Base-by-base conservation (phyloP, 2,113 vertebrate species). In the Cromileptes altivelis region DNA sequence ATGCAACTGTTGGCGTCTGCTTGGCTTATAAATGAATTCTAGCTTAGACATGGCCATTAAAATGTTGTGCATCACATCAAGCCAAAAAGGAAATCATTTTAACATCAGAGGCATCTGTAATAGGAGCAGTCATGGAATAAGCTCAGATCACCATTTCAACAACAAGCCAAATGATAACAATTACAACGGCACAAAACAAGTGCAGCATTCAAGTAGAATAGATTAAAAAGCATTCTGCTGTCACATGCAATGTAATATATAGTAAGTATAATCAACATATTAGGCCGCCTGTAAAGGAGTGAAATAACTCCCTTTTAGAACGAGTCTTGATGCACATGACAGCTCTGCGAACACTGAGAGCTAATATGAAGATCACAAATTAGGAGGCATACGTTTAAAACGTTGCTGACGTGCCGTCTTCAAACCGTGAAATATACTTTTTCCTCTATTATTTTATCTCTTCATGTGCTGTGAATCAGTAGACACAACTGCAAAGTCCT, bases 41-140 rank as follows among this genome's bases (percentile, higher is more conserved):
- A 64, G 64, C 60, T 71, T 50, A 4, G 15, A 69, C 55, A 30
- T 18, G 45, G 25, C 30, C 53, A 73, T 85, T 87, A 76, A 69
- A 81, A 80, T 50, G 49, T 80, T 30, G 30, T 64, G 49, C 49
- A 80, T 72, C 81, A 58, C 64, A 63, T 67, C 45, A 45, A n/a
- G 78, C 45, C 65, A 50, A 87, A 87, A 55, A 27, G 21, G 67
- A 80, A 86, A 84, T 82, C 11, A 47, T 49, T 52, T 78, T 68
- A 56, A 18, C 50, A 82, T 49, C 61, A 64, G 65, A 62, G 10
- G 27, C 65, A 45, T 45, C 37, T 37, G 61, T 61, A 63, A 47
- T 7, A 71, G 15, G 19, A 23, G 49, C 27, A 37, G 55, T n/a
- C 21, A 50, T 15, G 57, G 40, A 64, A 71, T 61, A 30, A 27